These are phyloP conservation scores for Streblospio benedicti DNA, from an alignment of 1,140 invertebrate genomes.

Conservation along the genomic window DNA sequence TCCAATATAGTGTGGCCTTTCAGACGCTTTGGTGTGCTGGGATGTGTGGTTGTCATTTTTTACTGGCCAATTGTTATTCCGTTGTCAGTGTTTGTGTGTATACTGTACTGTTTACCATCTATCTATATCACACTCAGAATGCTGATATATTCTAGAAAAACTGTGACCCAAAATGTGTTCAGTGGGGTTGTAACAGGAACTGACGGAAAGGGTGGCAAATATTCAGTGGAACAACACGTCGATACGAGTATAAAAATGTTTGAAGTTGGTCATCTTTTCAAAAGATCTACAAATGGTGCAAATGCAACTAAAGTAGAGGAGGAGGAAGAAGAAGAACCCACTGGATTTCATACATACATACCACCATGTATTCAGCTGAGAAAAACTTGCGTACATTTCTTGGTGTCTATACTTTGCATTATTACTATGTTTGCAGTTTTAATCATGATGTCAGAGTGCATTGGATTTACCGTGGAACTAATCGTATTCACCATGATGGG, in stretches of 20 bases:
- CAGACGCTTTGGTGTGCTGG: conserved; percentile 29
- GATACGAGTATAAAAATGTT: too few species aligned
- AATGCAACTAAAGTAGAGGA: too few species aligned
- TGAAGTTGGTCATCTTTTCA: too few species aligned
- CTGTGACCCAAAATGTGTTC: too few species aligned
- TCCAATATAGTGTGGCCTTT: conserved; percentile 19
- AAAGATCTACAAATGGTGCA: too few species aligned
- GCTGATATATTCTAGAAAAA: conserved; percentile 27
- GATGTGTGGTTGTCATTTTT: conserved; percentile 29
- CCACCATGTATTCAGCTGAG: background rate
- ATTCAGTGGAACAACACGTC: too few species aligned
- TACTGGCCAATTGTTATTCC: conserved; percentile 30
- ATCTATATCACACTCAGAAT: conserved; percentile 36
- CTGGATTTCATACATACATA: too few species aligned
- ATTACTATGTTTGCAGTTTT: conserved; percentile 33
- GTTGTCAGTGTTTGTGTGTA: conserved; percentile 26
- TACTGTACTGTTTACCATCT: conserved; percentile 38
- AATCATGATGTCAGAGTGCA: conserved; percentile 34
- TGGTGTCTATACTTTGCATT: conserved; percentile 30
- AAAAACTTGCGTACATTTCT: conserved; percentile 23
- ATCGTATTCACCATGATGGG: conserved; percentile 45
- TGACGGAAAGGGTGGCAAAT: too few species aligned
- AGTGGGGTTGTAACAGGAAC: too few species aligned
- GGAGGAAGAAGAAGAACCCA: too few species aligned
- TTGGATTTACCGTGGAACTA: conserved; percentile 37